phyloP scores from a whole-genome alignment of 2,113 vertebrate genomes.

The Phalacrocorax aristotelis region DNA sequence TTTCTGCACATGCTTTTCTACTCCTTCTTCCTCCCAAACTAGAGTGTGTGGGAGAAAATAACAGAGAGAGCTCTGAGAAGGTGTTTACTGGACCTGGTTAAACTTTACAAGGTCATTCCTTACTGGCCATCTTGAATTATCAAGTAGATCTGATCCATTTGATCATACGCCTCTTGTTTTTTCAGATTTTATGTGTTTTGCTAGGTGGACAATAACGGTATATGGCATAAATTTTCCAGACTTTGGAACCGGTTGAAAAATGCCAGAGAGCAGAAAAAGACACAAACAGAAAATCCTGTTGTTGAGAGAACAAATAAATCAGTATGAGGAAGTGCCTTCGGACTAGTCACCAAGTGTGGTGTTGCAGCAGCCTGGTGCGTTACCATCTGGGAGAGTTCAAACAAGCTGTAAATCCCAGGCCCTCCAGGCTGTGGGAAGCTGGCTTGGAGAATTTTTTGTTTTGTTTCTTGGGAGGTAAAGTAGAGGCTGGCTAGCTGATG shows the following conservation, averaged over 20 bases:
- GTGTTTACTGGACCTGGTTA: background rate
- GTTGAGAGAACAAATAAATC: slow-evolving; percentile 65
- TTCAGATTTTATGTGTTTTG: background rate
- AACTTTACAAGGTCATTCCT: background rate
- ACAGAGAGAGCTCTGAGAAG: background rate
- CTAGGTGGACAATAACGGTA: background rate
- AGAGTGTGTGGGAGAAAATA: background rate
- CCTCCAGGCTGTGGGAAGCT: slow-evolving; percentile 51
- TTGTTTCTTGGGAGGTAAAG: slow-evolving; percentile 66
- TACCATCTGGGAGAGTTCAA: slow-evolving; percentile 66
- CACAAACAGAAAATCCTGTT: background rate
- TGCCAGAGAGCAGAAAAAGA: background rate
- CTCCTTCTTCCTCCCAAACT: background rate
- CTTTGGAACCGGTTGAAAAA: background rate
- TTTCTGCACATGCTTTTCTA: background rate
- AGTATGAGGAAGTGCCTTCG: slow-evolving; percentile 50
- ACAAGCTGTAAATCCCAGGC: slow-evolving; percentile 43
- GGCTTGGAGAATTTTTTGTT: slow-evolving; percentile 63
- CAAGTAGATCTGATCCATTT: background rate
- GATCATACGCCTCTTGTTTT: background rate
- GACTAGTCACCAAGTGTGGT: slow-evolving; percentile 26
- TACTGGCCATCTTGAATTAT: background rate
- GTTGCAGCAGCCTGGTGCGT: slow-evolving; percentile 25
- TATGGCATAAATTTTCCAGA: background rate
- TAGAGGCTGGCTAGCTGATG: slow-evolving; percentile 26